A percentile compares a stretch with the other conserved stretches of the same genome.
Evolutionary conservation across 2,888 invertebrate genomes (phyloP).

Genomic region (Tenthredo amoena): DNA sequence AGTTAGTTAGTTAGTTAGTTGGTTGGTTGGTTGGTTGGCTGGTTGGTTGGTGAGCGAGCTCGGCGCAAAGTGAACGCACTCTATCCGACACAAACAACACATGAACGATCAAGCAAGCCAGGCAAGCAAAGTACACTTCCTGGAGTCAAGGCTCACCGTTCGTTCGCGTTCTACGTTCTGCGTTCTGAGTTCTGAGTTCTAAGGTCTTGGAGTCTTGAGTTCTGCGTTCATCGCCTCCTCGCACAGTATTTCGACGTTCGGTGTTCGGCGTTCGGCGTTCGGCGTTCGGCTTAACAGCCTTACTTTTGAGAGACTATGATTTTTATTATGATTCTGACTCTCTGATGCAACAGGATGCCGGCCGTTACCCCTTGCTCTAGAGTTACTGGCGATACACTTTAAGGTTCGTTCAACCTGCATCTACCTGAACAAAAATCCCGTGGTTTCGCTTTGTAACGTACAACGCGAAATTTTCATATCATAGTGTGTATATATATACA

Average conservation of each 20-base stretch:
- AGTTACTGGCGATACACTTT: conserved; percentile 42
- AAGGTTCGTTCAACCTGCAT: conserved; percentile 57
- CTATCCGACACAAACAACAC: conserved; percentile 61
- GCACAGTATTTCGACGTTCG: not conserved
- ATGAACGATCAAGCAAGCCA: conserved; percentile 7
- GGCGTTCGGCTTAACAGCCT: not conserved
- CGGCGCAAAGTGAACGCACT: conserved; percentile 66
- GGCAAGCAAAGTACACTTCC: conserved; percentile 69
- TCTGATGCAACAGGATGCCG: conserved; percentile 76
- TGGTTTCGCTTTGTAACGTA: not conserved
- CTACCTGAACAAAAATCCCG: not conserved
- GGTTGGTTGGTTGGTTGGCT: no score
- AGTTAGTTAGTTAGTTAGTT: not conserved
- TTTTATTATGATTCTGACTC: conserved; percentile 42
- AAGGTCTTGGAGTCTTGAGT: not conserved
- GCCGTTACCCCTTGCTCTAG: conserved; percentile 65
- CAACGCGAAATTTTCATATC: not conserved
- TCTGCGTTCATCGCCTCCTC: not conserved
- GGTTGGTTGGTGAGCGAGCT: not conserved
- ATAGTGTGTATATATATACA: not conserved
- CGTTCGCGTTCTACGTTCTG: not conserved
- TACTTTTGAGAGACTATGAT: conserved; percentile 8
- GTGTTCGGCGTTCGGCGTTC: not conserved
- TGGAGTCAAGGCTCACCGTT: conserved; percentile 72
- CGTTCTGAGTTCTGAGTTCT: not conserved